Conservation (phyloP, 2,888 invertebrate genomes). For the Dendrolimus houi region DNA sequence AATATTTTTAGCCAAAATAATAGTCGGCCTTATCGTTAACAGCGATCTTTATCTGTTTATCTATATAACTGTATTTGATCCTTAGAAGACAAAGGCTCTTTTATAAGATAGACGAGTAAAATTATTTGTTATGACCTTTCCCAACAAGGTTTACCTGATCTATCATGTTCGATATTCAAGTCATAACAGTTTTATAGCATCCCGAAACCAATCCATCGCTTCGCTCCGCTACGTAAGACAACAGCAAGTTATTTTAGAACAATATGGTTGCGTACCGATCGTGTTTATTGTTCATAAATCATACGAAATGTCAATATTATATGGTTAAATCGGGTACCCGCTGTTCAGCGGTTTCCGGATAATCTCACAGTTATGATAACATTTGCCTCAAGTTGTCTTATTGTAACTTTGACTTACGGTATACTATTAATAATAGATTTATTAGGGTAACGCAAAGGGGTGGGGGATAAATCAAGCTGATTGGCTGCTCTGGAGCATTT, state of each 20-base stretch:
- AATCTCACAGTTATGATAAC: conserved; percentile 25
- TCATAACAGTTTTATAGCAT: too few relatives aligned
- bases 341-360: conserved; percentile 22
- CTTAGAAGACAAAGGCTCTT: too few relatives aligned
- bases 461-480: background rate
- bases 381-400: conserved; percentile 23
- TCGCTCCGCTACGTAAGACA: background rate
- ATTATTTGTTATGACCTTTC: too few relatives aligned
- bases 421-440: background rate
- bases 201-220: background rate
- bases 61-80: too few relatives aligned
- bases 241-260: conserved; percentile 28
- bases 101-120: too few relatives aligned
- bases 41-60: too few relatives aligned
- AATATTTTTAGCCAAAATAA: too few relatives aligned
- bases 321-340: conserved; percentile 31
- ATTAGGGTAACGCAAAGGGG: background rate
- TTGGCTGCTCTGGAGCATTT: background rate
- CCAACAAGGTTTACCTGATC: too few relatives aligned
- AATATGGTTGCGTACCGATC: conserved; percentile 33
- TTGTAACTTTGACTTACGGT: conserved; percentile 5
- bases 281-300: conserved; percentile 61
- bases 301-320: conserved; percentile 52
- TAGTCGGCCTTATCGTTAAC: too few relatives aligned
- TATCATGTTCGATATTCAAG: too few relatives aligned